A percentile compares a stretch with the other conserved stretches of the same genome.
Conservation (phyloP, 2,113 vertebrate species). For the Eidolon helvum region DNA sequence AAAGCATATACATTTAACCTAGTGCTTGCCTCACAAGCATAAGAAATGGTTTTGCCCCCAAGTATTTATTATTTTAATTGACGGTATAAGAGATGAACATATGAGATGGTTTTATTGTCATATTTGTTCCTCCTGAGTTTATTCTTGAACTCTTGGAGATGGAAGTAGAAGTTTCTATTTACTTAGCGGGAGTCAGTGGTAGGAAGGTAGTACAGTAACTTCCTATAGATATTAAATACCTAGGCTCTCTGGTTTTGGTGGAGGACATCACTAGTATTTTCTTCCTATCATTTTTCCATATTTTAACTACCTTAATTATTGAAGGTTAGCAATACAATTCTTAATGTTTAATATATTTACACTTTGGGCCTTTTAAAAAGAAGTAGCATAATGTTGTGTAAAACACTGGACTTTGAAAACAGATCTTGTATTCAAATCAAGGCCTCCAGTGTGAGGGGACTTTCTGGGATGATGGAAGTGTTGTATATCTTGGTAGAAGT, state of each 20-base stretch:
- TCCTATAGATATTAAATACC: not conserved
- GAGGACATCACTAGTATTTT: not conserved
- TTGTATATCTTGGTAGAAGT: not conserved
- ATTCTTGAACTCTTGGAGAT: not conserved
- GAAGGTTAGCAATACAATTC: not conserved
- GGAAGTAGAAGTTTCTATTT: not conserved
- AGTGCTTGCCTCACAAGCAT: not conserved
- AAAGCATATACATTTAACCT: not conserved
- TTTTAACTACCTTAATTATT: conserved; percentile 1
- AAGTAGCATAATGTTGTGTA: not conserved
- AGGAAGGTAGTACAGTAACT: not conserved
- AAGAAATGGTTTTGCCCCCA: not conserved
- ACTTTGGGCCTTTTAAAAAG: not conserved
- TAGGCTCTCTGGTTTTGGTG: not conserved
- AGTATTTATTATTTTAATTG: conserved; percentile 1
- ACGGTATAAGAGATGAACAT: not conserved
- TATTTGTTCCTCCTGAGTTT: not conserved
- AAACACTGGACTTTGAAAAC: not conserved
- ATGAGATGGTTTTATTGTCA: not conserved
- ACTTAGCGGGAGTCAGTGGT: not conserved
- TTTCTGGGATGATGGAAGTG: not conserved
- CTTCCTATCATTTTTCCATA: not conserved
- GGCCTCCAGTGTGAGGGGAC: not conserved
- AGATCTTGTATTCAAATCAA: not conserved
- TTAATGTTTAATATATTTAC: not conserved